These are phyloP conservation scores for Scaptomyza caliginosa DNA, from an alignment of 2,888 invertebrate species.

Conservation along the genomic window DNA sequence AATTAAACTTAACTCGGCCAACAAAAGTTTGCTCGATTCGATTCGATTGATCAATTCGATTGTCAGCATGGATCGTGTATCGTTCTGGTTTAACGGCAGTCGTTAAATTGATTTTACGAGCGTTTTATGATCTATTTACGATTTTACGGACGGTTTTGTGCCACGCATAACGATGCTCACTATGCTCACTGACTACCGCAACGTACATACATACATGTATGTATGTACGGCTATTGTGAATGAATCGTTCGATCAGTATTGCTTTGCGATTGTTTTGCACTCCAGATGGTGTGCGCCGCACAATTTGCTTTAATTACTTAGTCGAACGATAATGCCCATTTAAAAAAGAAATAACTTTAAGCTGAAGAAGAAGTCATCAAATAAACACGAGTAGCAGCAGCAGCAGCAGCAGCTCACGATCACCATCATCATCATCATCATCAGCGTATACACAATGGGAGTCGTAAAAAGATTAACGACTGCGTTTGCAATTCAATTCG, in stretches of 20 bases:
- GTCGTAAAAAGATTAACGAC: slow-evolving; percentile 59
- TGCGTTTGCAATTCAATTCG: slow-evolving; percentile 45
- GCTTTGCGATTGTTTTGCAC: slow-evolving; percentile 16
- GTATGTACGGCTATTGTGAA: too few species aligned
- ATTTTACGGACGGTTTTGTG: slow-evolving; percentile 78
- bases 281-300: not conserved
- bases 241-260: slow-evolving; percentile 50
- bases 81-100: slow-evolving; percentile 40
- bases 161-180: slow-evolving; percentile 64
- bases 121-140: slow-evolving; percentile 84
- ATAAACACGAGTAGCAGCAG: slow-evolving; percentile 47
- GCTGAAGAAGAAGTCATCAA: slow-evolving; percentile 26
- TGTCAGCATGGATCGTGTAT: slow-evolving; percentile 21
- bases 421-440: slow-evolving; percentile 45
- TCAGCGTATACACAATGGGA: slow-evolving; percentile 41
- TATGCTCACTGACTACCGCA: slow-evolving; percentile 45
- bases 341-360: slow-evolving; percentile 32
- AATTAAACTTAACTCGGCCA: not conserved
- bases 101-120: slow-evolving; percentile 82
- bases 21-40: slow-evolving; percentile 6
- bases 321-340: slow-evolving; percentile 53
- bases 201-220: too few species aligned
- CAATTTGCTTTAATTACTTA: slow-evolving; percentile 57
- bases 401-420: slow-evolving; percentile 44
- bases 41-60: slow-evolving; percentile 42